Percentiles rank a stretch among this genome's conserved stretches.
phyloP scores from a whole-genome alignment of 2,113 vertebrate species.

The Zosterops pallidus region DNA sequence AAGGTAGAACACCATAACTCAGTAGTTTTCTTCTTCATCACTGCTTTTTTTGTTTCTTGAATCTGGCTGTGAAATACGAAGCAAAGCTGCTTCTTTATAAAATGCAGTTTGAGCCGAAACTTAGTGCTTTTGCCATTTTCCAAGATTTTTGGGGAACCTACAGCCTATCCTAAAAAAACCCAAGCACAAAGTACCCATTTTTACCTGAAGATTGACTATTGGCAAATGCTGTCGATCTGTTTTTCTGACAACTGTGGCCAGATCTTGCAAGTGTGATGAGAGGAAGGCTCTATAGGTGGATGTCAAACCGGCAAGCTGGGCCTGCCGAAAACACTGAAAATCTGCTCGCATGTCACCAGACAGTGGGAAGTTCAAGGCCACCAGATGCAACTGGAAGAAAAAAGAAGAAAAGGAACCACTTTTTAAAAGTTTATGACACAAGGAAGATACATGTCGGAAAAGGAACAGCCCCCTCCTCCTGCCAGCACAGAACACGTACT shows the following conservation, averaged over 20 bases:
- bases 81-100: not conserved
- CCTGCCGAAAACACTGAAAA: constrained; percentile 89
- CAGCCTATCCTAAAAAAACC: not conserved
- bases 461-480: not conserved
- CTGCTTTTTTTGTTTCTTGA: not conserved
- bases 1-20: not conserved
- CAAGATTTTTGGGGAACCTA: not conserved
- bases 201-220: constrained; percentile 94
- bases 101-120: not conserved
- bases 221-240: constrained; percentile 82
- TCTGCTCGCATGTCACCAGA: constrained; percentile 87
- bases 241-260: constrained; percentile 85
- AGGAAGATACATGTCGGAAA: not conserved
- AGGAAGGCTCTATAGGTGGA: constrained; percentile 91
- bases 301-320: constrained; percentile 85
- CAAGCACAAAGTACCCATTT: not conserved
- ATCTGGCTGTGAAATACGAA: not conserved
- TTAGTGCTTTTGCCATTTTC: not conserved
- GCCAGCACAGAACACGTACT: not conserved
- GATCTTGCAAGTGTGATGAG: constrained; percentile 88
- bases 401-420: not conserved
- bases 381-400: constrained; percentile 83
- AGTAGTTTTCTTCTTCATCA: not conserved
- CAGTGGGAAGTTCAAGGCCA: constrained; percentile 89
- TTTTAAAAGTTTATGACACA: not conserved